Evolutionary conservation across 1,140 invertebrate genomes (phyloP).

Genomic region (Dinothrombium tinctorium): DNA sequence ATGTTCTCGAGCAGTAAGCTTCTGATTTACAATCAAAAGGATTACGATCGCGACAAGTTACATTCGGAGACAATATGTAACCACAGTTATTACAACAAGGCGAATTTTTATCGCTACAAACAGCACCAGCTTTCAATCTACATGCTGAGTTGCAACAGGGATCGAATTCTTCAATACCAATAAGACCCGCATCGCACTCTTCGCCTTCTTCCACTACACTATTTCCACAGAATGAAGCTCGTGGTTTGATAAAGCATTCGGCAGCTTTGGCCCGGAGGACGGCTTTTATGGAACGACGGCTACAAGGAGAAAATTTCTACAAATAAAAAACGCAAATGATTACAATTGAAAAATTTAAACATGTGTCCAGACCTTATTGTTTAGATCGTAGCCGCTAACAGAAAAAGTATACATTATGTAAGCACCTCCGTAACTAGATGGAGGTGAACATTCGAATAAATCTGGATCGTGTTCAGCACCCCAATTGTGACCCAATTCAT

Average conservation of each 20-base stretch:
- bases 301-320: too few relatives aligned
- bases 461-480: too few relatives aligned
- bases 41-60: too few relatives aligned
- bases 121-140: conserved; percentile 53
- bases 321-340: conserved; percentile 64
- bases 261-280: conserved; percentile 74
- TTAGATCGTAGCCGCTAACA: conserved; percentile 84
- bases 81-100: conserved; percentile 74
- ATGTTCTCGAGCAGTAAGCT: too few relatives aligned
- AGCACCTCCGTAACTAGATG: conserved; percentile 71
- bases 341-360: conserved; percentile 11
- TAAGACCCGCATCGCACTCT: conserved; percentile 49
- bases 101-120: conserved; percentile 72
- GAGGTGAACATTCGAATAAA: conserved; percentile 72
- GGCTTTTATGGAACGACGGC: conserved; percentile 66
- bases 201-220: conserved; percentile 74
- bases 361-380: conserved; percentile 54
- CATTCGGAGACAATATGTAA: conserved; percentile 44
- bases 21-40: too few relatives aligned
- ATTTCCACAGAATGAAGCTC: conserved; percentile 84
- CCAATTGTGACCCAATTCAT: conserved; percentile 93
- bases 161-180: too few relatives aligned
- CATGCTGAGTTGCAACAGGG: conserved; percentile 85
- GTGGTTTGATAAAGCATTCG: conserved; percentile 59
- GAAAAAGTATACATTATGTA: conserved; percentile 96